These are phyloP conservation scores for Teleopsis dalmanni DNA, from an alignment of 1,140 invertebrate species.

Conservation along the genomic window DNA sequence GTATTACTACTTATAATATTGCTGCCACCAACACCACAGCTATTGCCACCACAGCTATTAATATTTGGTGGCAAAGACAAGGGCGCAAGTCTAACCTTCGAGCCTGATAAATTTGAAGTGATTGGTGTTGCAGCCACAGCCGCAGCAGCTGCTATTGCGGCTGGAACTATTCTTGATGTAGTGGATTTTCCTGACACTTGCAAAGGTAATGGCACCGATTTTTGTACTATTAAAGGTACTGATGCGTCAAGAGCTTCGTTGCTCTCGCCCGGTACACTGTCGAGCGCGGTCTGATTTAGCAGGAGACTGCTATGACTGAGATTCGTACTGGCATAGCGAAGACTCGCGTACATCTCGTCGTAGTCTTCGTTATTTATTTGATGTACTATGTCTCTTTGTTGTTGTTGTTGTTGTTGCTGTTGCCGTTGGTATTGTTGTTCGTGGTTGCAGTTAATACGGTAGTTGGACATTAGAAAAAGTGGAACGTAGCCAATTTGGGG, in stretches of 20 bases:
- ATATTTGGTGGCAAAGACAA: background rate
- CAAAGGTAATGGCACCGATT: no score
- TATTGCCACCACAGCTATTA: background rate
- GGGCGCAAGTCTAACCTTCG: background rate
- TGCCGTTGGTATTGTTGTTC: no score
- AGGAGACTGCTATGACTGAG: slow-evolving; percentile 37
- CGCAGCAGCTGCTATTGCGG: background rate
- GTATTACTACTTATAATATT: no score
- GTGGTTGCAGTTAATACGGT: no score
- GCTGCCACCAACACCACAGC: background rate
- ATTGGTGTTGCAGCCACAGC: slow-evolving; percentile 2
- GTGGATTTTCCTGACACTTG: no score
- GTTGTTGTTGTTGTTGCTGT: slow-evolving; percentile 6
- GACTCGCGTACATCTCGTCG: slow-evolving; percentile 21
- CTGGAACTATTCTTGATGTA: background rate
- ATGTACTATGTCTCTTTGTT: slow-evolving; percentile 3
- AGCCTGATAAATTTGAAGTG: background rate
- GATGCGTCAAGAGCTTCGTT: slow-evolving; percentile 6
- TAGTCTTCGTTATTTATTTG: no score
- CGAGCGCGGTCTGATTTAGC: slow-evolving; percentile 30
- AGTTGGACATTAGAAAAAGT: no score
- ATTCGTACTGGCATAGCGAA: slow-evolving; percentile 34
- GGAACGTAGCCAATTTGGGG: no score
- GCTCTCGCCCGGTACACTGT: slow-evolving; percentile 12
- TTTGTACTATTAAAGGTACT: slow-evolving; percentile 11